Evolutionary conservation across 2,888 invertebrate genomes (phyloP).

Genomic region (Nomada fabriciana): DNA sequence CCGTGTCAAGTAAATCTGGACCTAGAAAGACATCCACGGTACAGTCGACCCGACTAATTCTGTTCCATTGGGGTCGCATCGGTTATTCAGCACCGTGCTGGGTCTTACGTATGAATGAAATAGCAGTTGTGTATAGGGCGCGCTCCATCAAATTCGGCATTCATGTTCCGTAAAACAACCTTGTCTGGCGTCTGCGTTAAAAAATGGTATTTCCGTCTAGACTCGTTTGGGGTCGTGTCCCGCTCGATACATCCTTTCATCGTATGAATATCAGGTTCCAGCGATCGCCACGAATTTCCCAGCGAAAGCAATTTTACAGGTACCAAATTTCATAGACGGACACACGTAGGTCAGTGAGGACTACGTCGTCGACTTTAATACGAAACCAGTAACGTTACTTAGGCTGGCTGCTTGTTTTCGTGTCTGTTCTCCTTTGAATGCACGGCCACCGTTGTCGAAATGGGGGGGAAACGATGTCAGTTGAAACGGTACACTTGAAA

Average conservation of each 20-base stretch:
- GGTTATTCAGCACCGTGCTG: conserved; percentile 52
- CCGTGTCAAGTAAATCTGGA: conserved; percentile 22
- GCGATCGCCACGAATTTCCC: conserved; percentile 43
- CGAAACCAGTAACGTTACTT: conserved; percentile 18
- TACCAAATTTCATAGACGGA: conserved; percentile 34
- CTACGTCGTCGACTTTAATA: background rate
- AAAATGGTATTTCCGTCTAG: conserved; percentile 21
- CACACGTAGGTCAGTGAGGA: background rate
- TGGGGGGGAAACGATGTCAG: background rate
- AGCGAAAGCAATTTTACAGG: conserved; percentile 61
- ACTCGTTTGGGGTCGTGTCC: background rate
- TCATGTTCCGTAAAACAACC: conserved; percentile 13
- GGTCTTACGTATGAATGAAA: conserved; percentile 46
- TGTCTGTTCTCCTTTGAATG: background rate
- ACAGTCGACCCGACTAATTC: conserved; percentile 31
- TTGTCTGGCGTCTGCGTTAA: background rate
- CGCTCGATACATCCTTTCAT: background rate
- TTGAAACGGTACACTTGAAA: background rate
- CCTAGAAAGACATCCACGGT: background rate
- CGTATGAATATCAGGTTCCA: background rate
- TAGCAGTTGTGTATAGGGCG: background rate
- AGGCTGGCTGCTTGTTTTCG: background rate
- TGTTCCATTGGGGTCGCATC: conserved; percentile 42
- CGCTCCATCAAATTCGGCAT: conserved; percentile 48
- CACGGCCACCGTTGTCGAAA: background rate